Conservation (phyloP, 2,113 vertebrate species). For the Rhineura floridana region DNA sequence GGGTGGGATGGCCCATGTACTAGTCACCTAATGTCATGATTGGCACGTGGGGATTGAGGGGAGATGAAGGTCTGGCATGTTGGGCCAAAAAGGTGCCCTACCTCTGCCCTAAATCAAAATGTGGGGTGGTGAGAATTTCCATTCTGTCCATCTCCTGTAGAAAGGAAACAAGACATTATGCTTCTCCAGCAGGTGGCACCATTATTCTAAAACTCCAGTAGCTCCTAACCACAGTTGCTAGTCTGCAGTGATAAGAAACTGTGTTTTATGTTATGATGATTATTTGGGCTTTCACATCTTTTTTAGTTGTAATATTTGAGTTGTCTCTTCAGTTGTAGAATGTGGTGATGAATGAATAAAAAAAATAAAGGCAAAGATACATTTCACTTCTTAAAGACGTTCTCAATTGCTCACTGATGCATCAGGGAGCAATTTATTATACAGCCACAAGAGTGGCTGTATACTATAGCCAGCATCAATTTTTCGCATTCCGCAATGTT, state of each 20-base stretch:
- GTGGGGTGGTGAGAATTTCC: neutral
- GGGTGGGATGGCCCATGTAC: no score
- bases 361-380: neutral
- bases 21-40: no score
- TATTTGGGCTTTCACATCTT: neutral
- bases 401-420: neutral
- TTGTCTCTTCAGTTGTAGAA: neutral
- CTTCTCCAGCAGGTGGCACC: constrained; percentile 17
- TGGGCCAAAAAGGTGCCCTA: no score
- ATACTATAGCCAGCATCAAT: no score
- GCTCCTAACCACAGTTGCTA: neutral
- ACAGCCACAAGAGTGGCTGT: no score
- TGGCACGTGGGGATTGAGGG: no score
- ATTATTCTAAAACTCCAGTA: neutral
- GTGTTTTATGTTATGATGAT: neutral
- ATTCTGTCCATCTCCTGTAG: neutral
- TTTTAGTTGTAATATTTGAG: neutral
- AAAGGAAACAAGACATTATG: neutral
- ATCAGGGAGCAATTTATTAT: neutral
- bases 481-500: no score
- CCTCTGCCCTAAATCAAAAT: neutral
- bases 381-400: neutral
- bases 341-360: neutral
- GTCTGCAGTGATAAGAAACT: no score
- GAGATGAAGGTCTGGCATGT: no score